These are phyloP conservation scores for Adoxophyes honmai DNA, from an alignment of 1,140 invertebrate species.

Conservation along the genomic window DNA sequence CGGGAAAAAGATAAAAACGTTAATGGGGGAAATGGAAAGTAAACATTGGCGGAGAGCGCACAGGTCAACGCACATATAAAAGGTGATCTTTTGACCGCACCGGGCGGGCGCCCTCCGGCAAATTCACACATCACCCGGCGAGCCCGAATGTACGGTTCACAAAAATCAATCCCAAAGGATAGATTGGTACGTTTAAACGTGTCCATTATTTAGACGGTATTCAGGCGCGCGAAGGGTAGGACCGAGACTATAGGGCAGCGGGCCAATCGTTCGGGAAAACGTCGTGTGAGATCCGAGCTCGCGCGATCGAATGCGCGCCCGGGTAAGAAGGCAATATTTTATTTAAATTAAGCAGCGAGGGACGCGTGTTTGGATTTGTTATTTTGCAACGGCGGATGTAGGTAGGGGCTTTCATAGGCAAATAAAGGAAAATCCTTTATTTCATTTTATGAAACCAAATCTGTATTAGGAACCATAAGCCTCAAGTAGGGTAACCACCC, in stretches of 20 bases:
- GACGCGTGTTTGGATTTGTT: conserved; percentile 32
- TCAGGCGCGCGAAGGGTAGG: conserved; percentile 27
- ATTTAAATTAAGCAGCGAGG: conserved; percentile 39
- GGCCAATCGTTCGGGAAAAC: conserved; percentile 39
- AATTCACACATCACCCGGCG: conserved; percentile 32
- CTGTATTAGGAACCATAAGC: neutral
- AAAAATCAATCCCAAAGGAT: conserved; percentile 40
- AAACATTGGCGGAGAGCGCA: neutral
- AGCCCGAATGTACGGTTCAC: conserved; percentile 36
- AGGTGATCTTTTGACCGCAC: conserved; percentile 1
- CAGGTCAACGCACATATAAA: conserved; percentile 19
- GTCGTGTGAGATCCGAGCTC: conserved; percentile 26
- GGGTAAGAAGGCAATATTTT: conserved; percentile 45
- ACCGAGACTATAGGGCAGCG: conserved; percentile 22
- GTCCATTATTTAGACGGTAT: conserved; percentile 50
- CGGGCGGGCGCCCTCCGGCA: neutral
- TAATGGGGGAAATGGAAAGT: neutral
- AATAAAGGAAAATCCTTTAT: conserved; percentile 14
- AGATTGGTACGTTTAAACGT: conserved; percentile 42
- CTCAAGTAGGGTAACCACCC: neutral
- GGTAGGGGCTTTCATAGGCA: conserved; percentile 10
- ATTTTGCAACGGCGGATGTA: conserved; percentile 13
- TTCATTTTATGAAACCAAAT: conserved; percentile 15
- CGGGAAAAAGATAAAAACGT: neutral
- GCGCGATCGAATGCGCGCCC: conserved; percentile 28